These are phyloP conservation scores for Micronycteris hirsuta DNA, from an alignment of 2,113 vertebrate species.

Conservation along the genomic window DNA sequence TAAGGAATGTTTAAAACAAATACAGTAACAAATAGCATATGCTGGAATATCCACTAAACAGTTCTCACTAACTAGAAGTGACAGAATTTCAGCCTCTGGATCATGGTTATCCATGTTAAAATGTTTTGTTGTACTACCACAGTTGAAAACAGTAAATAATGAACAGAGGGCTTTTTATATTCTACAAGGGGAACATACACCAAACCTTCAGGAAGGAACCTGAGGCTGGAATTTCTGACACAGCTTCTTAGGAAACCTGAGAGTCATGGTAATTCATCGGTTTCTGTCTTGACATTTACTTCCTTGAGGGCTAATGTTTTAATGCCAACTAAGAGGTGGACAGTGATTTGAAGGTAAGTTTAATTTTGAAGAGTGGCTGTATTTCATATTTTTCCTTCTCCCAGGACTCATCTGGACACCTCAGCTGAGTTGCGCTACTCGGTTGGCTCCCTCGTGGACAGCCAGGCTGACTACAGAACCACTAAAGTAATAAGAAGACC, in stretches of 20 bases:
- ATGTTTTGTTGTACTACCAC: background rate
- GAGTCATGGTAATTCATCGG: background rate
- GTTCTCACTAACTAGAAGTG: background rate
- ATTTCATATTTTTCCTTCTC: background rate
- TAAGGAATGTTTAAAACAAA: background rate
- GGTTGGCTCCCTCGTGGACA: conserved; percentile 93
- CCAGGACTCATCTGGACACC: conserved; percentile 93
- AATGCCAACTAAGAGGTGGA: background rate
- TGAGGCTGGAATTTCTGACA: background rate
- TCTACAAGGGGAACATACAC: background rate
- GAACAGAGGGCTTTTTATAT: background rate
- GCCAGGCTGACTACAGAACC: conserved; percentile 94
- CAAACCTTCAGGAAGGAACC: background rate
- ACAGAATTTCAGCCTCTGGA: background rate
- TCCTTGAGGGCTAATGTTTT: background rate
- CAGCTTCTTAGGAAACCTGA: background rate
- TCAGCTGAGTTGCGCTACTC: conserved; percentile 94
- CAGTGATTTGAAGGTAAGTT: background rate
- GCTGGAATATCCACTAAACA: background rate
- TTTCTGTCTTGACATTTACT: background rate
- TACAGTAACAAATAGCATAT: background rate
- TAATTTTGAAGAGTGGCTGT: background rate
- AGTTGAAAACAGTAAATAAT: background rate
- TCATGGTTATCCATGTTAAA: background rate
- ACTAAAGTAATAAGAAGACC: conserved; percentile 94